Base-by-base conservation (phyloP, 1,140 invertebrate species). In the Drosophila sucinea region DNA sequence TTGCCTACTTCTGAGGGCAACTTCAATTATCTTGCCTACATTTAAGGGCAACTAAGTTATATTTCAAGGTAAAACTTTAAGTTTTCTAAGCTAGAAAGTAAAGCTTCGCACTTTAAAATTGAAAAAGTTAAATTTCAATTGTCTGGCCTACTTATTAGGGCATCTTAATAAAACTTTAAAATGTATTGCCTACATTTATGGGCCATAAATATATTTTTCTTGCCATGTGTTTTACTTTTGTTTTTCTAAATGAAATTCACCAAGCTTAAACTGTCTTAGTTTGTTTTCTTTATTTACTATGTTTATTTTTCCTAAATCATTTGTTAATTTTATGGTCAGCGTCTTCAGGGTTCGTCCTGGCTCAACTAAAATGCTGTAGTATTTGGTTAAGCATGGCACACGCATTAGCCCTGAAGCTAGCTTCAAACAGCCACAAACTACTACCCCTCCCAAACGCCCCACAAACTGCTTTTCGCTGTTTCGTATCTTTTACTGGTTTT, bases 401-500 rank as follows among this genome's bases (percentile, higher is more conserved):
- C 35, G 41, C 44, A 27, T 51, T 51, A 29, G 51, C 51, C 23
- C 44, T 51, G 17, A 47, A 47, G 60, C 56, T 61, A 57, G 72
- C 72, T 68, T 75, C 61, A 75, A 65, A 40, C 32, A 38, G 25
- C 57, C 57, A 25, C 44, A 44, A 44, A 44, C 32, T 35, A 25
- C 17, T 7, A 60, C 8, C 7, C 38, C 32, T 40, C 6, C 8
- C 3, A 44, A 51, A 7, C 38, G 30, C 35, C 41, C 11, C 63
- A 17, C 41, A 35, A 38, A 54, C 4, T 60, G 32, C 23, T 33
- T 25, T 11, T 7, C 63, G 66, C 67, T 70, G 51, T 71, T 65
- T 79, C 72, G 61, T 66, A 72, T 79, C 80, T 73, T 75, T 68
- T 70, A 58, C 70, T 70, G 79, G 83, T 87, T 87, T 86, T 86